Percentiles rank a stretch among this genome's conserved stretches.
phyloP scores from a whole-genome alignment of 2,888 invertebrate genomes.

The Athalia rosae region DNA sequence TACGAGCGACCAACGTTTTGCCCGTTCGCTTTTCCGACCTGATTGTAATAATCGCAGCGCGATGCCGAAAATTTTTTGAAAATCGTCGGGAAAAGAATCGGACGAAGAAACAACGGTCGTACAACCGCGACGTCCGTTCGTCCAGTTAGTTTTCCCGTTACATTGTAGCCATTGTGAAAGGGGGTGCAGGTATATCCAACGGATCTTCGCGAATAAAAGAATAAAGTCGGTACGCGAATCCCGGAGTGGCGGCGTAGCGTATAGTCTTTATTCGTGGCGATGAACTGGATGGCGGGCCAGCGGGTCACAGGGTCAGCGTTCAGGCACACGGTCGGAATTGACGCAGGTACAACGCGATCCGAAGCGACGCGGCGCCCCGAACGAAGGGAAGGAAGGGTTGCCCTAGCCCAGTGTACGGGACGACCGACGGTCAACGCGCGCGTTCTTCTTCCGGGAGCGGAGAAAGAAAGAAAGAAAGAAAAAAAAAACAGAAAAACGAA shows the following conservation, averaged over 20 bases:
- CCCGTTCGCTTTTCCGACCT: too few species aligned
- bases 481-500: neutral
- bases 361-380: constrained; percentile 46
- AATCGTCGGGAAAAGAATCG: too few species aligned
- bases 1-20: neutral
- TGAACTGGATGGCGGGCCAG: constrained; percentile 35
- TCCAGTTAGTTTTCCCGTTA: too few species aligned
- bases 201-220: neutral
- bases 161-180: too few species aligned
- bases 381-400: constrained; percentile 49
- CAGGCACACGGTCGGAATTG: constrained; percentile 27
- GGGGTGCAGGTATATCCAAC: neutral
- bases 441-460: constrained; percentile 51
- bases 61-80: too few species aligned
- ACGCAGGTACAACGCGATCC: constrained; percentile 42
- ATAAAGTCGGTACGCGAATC: neutral
- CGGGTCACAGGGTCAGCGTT: constrained; percentile 18
- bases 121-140: too few species aligned
- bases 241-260: neutral
- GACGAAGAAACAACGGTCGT: too few species aligned
- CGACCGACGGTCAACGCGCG: constrained; percentile 31
- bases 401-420: constrained; percentile 37
- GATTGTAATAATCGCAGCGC: too few species aligned
- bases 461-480: constrained; percentile 1
- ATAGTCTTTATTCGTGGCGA: constrained; percentile 3